Percentiles rank a stretch among this genome's conserved stretches.
phyloP scores from a whole-genome alignment of 2,113 vertebrate genomes.

The Xerus inauris region DNA sequence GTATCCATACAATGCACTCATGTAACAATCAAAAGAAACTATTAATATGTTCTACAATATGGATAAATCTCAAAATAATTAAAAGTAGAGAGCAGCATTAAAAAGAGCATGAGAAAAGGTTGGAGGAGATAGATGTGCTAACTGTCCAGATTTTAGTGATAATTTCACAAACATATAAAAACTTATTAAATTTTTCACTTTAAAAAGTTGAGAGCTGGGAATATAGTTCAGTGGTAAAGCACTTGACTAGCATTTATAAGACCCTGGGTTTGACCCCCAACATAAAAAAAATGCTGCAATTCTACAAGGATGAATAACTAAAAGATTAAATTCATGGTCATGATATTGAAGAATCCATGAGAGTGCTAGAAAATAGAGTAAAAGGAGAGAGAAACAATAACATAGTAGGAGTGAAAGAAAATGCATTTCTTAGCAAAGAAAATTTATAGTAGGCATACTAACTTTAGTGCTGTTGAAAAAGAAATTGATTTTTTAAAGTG shows the following conservation, averaged over 20 bases:
- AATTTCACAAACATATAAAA: too few species aligned
- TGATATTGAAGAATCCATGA: background rate
- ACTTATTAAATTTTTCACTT: too few species aligned
- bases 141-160: too few species aligned
- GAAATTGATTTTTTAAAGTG: conserved; percentile 61
- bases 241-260: too few species aligned
- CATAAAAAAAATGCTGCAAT: background rate
- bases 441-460: conserved; percentile 35
- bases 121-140: too few species aligned
- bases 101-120: too few species aligned
- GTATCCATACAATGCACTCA: too few species aligned
- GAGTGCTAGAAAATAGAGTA: background rate
- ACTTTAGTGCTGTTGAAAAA: conserved; percentile 54
- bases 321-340: background rate
- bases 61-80: too few species aligned
- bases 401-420: background rate
- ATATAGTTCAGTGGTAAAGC: background rate
- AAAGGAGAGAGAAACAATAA: background rate
- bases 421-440: background rate
- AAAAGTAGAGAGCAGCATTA: too few species aligned
- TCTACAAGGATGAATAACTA: background rate
- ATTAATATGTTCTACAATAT: too few species aligned
- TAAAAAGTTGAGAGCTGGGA: background rate
- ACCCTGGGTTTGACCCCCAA: background rate
- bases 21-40: too few species aligned